These are phyloP conservation scores for Delichon dasypus DNA, from an alignment of 2,797 vertebrate genomes.

Conservation along the genomic window DNA sequence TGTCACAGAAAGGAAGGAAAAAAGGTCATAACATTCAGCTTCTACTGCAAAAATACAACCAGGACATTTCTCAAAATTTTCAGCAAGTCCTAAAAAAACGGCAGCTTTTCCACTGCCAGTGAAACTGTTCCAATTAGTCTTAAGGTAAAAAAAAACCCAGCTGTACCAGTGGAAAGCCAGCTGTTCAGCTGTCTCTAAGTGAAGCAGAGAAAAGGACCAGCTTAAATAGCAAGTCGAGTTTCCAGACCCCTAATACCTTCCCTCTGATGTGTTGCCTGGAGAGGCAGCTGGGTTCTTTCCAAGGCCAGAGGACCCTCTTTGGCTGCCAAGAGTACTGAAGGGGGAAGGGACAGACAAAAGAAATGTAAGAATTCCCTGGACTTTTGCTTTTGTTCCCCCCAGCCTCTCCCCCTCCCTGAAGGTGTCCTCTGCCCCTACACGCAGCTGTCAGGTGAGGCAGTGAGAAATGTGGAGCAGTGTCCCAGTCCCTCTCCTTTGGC, in stretches of 20 bases:
- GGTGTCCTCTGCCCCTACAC: neutral
- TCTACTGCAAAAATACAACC: neutral
- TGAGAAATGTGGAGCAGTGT: neutral
- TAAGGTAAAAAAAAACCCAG: neutral
- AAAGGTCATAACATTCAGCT: neutral
- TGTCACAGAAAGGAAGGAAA: neutral
- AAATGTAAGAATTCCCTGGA: neutral
- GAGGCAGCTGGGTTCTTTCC: neutral
- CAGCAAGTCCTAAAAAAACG: neutral
- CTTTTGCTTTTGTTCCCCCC: neutral
- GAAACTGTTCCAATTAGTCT: neutral
- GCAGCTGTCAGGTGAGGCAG: neutral
- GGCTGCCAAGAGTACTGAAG: neutral
- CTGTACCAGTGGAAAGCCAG: neutral
- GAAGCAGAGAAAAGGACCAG: neutral
- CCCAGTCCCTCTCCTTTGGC: neutral
- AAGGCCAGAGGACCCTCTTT: neutral
- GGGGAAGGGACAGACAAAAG: neutral
- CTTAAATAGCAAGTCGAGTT: neutral
- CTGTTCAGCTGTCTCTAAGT: neutral
- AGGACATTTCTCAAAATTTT: slow-evolving; percentile 11
- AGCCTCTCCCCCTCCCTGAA: neutral
- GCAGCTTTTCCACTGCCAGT: neutral
- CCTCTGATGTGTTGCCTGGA: neutral
- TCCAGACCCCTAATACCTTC: neutral